Conservation (phyloP, 2,113 vertebrate species). For the Hymenochirus boettgeri region DNA sequence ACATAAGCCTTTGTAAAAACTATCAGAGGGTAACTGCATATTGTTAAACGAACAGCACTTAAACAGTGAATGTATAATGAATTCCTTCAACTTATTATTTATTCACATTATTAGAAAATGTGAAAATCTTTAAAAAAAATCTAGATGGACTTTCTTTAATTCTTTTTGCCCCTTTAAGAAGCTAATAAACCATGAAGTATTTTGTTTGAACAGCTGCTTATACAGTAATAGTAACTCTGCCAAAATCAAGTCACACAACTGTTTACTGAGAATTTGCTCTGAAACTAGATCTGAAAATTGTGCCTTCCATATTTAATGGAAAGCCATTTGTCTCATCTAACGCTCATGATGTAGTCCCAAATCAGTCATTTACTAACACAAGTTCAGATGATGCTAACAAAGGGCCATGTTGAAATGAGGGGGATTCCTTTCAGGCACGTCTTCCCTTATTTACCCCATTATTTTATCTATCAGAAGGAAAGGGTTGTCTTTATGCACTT, state of each 20-base stretch:
- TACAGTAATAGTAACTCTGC: conserved; percentile 1
- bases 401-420: neutral
- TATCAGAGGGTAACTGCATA: too few species aligned
- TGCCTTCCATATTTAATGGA: conserved; percentile 11
- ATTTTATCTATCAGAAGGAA: neutral
- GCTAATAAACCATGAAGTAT: neutral
- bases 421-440: neutral
- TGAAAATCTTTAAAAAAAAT: too few species aligned
- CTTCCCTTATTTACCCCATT: neutral
- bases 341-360: conserved; percentile 19
- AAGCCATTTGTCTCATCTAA: conserved; percentile 5
- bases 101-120: too few species aligned
- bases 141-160: neutral
- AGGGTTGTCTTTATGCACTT: neutral
- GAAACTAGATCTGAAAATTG: conserved; percentile 27
- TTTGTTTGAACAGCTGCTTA: conserved; percentile 28
- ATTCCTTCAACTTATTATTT: too few species aligned
- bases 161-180: neutral
- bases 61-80: too few species aligned
- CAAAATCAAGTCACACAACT: conserved; percentile 17
- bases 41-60: too few species aligned
- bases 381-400: neutral
- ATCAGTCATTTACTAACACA: neutral
- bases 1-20: too few species aligned
- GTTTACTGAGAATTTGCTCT: conserved; percentile 25